A percentile compares a stretch with the other conserved stretches of the same genome.
Conservation (phyloP, 2,113 vertebrate genomes). For the Porphyrio hochstetteri region DNA sequence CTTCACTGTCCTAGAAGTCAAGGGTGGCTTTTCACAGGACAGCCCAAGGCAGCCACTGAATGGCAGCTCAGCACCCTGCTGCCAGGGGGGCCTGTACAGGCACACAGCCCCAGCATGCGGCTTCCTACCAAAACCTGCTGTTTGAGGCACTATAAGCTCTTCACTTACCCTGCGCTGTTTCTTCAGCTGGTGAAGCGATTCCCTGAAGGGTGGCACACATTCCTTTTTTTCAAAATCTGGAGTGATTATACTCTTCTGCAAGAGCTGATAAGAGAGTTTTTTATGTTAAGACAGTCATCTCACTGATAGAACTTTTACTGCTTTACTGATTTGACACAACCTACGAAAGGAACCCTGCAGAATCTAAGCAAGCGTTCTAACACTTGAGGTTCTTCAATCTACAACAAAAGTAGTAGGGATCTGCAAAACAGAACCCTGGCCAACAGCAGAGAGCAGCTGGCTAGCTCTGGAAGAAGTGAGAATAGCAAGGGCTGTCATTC, state of each 20-base stretch:
- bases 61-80: neutral
- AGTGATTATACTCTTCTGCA: conserved; percentile 89
- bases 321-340: neutral
- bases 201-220: conserved; percentile 83
- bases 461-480: neutral
- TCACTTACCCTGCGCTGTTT: conserved; percentile 85
- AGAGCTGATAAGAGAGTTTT: conserved; percentile 77
- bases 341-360: neutral
- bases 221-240: conserved; percentile 93
- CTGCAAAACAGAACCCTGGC: neutral
- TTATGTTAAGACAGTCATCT: neutral
- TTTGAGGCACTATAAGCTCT: neutral
- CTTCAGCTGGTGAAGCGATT: conserved; percentile 83
- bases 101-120: neutral
- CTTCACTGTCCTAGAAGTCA: neutral
- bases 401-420: neutral
- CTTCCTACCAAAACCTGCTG: neutral
- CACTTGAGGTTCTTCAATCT: neutral
- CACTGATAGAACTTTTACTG: neutral
- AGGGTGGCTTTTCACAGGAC: neutral
- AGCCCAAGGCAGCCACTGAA: neutral
- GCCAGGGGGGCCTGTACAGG: neutral
- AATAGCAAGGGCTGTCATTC: neutral
- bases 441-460: neutral
- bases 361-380: neutral